Conservation (phyloP, 92 coral and sea anemone genomes). For the Phenganax stokvisi region DNA sequence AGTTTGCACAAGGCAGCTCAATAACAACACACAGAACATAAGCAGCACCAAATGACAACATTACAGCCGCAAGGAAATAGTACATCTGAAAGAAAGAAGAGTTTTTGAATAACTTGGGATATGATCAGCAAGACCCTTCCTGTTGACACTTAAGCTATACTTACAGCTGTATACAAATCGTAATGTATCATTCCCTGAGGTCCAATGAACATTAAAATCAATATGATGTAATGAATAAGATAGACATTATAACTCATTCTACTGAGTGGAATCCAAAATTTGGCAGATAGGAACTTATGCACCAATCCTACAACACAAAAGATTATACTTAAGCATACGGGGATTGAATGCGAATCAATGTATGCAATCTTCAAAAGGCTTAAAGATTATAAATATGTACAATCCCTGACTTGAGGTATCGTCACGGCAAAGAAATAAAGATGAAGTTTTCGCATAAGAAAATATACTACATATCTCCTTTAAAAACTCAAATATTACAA, state of each 20-base stretch:
- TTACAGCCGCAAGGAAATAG: conserved; percentile 55
- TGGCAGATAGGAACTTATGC: conserved; percentile 71
- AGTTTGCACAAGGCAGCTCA: conserved; percentile 73
- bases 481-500: too few species aligned
- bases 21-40: conserved; percentile 73
- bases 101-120: neutral
- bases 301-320: conserved; percentile 55
- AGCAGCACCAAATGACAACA: conserved; percentile 61
- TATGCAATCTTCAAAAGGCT: neutral
- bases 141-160: conserved; percentile 16
- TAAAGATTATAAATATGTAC: too few species aligned
- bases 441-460: too few species aligned
- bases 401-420: too few species aligned
- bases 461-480: too few species aligned
- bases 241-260: conserved; percentile 76
- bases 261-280: conserved; percentile 83
- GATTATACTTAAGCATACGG: neutral
- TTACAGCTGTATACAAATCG: conserved; percentile 58
- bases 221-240: conserved; percentile 63
- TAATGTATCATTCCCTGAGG: conserved; percentile 46
- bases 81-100: conserved; percentile 48
- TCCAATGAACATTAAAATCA: conserved; percentile 49
- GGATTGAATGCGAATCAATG: neutral
- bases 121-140: neutral
- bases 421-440: too few species aligned